A percentile compares a stretch with the other conserved stretches of the same genome.
These are phyloP conservation scores for Luffia ferchaultella DNA, from an alignment of 2,888 invertebrate genomes.

Conservation along the genomic window DNA sequence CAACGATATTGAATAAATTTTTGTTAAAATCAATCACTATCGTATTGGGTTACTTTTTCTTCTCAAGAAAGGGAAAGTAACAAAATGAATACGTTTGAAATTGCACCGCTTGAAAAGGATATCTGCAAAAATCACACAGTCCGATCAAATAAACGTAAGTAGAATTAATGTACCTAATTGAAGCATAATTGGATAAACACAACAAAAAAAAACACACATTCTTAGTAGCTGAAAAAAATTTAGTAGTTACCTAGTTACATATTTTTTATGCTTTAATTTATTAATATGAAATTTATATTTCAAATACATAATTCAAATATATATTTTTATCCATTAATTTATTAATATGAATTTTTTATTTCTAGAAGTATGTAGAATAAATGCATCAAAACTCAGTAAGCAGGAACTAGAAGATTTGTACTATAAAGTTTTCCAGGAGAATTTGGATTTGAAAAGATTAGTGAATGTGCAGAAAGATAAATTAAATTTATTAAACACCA, in stretches of 20 bases:
- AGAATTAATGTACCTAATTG: too few species aligned
- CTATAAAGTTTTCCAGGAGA: slow-evolving; percentile 67
- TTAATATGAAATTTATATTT: too few species aligned
- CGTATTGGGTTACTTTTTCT: not conserved
- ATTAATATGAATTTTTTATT: too few species aligned
- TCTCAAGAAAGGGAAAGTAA: not conserved
- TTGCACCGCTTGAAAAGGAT: slow-evolving; percentile 21
- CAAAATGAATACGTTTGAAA: slow-evolving; percentile 23
- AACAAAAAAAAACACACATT: too few species aligned
- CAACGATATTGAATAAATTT: not conserved
- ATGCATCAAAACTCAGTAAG: slow-evolving; percentile 64
- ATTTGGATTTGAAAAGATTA: slow-evolving; percentile 68
- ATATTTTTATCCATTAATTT: too few species aligned
- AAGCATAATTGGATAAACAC: too few species aligned
- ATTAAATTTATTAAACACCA: slow-evolving; percentile 33
- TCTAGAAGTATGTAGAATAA: not conserved
- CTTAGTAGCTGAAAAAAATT: too few species aligned
- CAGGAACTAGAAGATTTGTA: slow-evolving; percentile 73
- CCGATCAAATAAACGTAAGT: slow-evolving; percentile 16
- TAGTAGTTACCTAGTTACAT: too few species aligned
- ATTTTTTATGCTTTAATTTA: too few species aligned
- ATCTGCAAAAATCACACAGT: slow-evolving; percentile 21
- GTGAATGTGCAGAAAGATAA: slow-evolving; percentile 67
- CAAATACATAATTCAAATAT: too few species aligned
- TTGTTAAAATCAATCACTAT: not conserved